Base-by-base conservation (phyloP, 2,113 vertebrate genomes). In the Morone chrysops region DNA sequence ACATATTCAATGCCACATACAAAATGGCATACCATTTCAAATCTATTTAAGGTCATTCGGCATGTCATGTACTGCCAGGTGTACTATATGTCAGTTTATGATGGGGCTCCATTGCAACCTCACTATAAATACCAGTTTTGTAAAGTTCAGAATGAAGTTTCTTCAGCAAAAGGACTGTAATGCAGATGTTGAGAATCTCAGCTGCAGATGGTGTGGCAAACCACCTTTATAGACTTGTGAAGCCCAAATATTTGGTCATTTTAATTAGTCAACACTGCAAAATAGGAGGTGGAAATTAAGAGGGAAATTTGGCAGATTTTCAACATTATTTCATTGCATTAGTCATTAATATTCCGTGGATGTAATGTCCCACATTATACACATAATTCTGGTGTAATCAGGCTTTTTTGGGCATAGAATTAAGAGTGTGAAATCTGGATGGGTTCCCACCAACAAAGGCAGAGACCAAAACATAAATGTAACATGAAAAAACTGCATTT, bases 221-320 rank as follows among this genome's bases (percentile, higher is more conserved):
- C 6, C 6, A 11, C 18, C 6, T 54, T 70, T 70, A 25, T 48
- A 1, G 20, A 56, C 22, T 48, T 13, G 8, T 45, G 57, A 40
- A 75, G 57, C 25, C 5, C 50, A 66, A 73, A 81, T 73, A 72
- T 73, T 66, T 66, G 22, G 22, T 14, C 17, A 20, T 69, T 63
- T 48, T 63, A 65, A 77, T 54, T 17, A 50, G 50, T 41, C 22
- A 76, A 82, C 40, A 50, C 47, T 16, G 54, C 36, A 14, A 8
- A 11, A 68, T 41, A 51, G n/a, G 10, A 61, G 47, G 25, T 36
- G 12, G 7, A 43, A 31, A 51, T 68, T 47, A 62, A 41, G 60
- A 14, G 8, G 10, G 38, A 62, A 8, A 45, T 38, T 12, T 70
- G 56, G 66, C 66, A 25, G 31, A 60, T 60, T 70, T 53, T 14